Base-by-base conservation (phyloP, 1,140 invertebrate species). In the Tyrophagus putrescentiae region DNA sequence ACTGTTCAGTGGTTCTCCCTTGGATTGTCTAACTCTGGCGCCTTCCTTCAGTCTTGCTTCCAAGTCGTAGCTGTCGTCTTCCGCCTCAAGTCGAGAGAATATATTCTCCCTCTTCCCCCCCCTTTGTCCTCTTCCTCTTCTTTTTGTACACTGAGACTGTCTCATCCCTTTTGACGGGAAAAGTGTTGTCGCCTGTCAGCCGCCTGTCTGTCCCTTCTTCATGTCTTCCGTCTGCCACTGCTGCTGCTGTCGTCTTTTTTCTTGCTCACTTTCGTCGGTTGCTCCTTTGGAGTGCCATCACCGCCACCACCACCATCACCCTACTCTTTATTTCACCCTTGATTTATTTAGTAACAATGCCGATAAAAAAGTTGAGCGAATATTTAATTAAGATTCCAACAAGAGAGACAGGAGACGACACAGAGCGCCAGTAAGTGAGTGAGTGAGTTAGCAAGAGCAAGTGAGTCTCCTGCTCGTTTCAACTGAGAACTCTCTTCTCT, bases 181-280 rank as follows among this genome's bases (percentile, higher is more conserved):
- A 48, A 48, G 45, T 48, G 45, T 48, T 48, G 45, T 48, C 45
- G 45, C 45, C 45, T 48, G 45, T 48, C 45, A 48, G 36, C 45
- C 9, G 21, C 21, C 45, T 48, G 7, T 48, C 45, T 48, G 7
- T 21, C 31, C 7, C 45, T 29, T 7, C 31, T 48, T 48, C 7
- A 21, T 48, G 7, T 39, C 36, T 13, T 39, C 21, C 21, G 36
- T 39, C 13, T 39, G 13, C 21, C 21, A 13, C 21, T 39, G 13
- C 21, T 39, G 36, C 13, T 21, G 36, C 21, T 21, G 36, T 39
- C 36, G 36, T 39, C 36, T 13, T 39, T 13, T n/a, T 13, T 39
- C 36, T 39, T 39, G 36, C 36, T 21, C n/a, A n/a, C n/a, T n/a
- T n/a, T n/a, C n/a, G n/a, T 13, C 36, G 7, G 45, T 48, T 21